Base-by-base conservation (phyloP, 92 coral and sea anemone species). In the Porites evermanni region DNA sequence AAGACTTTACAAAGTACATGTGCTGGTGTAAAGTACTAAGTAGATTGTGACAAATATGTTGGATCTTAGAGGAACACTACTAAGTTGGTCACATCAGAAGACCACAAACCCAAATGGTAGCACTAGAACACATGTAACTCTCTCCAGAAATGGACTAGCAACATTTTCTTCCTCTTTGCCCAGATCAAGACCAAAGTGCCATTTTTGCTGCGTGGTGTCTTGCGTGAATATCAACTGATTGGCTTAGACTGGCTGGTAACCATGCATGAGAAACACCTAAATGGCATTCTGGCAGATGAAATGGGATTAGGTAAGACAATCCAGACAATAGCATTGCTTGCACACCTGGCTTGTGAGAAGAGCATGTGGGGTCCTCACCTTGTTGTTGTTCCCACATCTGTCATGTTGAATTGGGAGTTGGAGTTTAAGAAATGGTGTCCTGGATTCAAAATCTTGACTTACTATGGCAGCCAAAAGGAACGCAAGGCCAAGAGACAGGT, bases 381-480 rank as follows among this genome's bases (percentile, higher is more conserved):
- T 5, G 92, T 96, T 56, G 98, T 96, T 1, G 98, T 96, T 9
- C 98, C 98, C 6, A 96, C 98, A 21, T 94, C 98, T 73, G 98
- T 96, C 29, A 94, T 96, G 98, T 79, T 96, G 9, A 96, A 96
- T 90, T 96, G 98, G 98, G 98, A 96, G 79, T 75, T 96, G 82
- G 98, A 96, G 90, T 91, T 96, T 77, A 96, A 96, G 91, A 96
- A 94, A 64, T 96, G 98, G 98, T 92, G 98, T 67, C 98, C 98
- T 52, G 98, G 98, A 1, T 96, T 96, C 75, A 96, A 96, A 86
- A 93, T 96, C 66, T 89, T 96, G 77, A 96, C 98, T 53, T 96
- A 96, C 72, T 96, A 93, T 88, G 98, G 98, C 9, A 96, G 86
- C 72, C 98, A 96, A 78, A 96, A 96, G 70, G 98, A 96, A 80